These are phyloP conservation scores for Hemiscyllium ocellatum DNA, from an alignment of 2,113 vertebrate genomes.

Conservation along the genomic window DNA sequence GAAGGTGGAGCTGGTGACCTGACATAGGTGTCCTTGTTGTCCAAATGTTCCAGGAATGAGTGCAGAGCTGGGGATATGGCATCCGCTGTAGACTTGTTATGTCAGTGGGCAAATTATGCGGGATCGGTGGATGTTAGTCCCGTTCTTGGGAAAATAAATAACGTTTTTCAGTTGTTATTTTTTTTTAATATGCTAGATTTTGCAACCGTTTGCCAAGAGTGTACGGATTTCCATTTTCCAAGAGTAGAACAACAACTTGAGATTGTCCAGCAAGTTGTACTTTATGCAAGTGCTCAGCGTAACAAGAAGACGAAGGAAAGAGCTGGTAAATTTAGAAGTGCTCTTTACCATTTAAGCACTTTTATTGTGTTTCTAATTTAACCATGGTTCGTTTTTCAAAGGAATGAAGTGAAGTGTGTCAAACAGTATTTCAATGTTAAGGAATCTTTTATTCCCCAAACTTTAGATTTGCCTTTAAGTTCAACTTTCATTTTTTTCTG, in stretches of 20 bases:
- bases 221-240: constrained; percentile 86
- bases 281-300: constrained; percentile 75
- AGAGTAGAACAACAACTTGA: constrained; percentile 84
- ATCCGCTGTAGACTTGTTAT: too few relatives aligned
- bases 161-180: background rate
- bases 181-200: constrained; percentile 66
- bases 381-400: background rate
- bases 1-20: too few relatives aligned
- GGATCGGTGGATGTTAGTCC: background rate
- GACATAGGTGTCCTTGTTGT: too few relatives aligned
- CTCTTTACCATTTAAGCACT: background rate
- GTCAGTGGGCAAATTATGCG: too few relatives aligned
- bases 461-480: too few relatives aligned
- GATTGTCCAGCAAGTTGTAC: constrained; percentile 80
- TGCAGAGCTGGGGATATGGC: too few relatives aligned
- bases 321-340: constrained; percentile 56
- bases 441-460: too few relatives aligned
- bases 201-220: constrained; percentile 87
- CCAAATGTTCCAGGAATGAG: too few relatives aligned
- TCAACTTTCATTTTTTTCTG: too few relatives aligned
- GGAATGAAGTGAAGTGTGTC: constrained; percentile 42
- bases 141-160: background rate
- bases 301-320: constrained; percentile 69
- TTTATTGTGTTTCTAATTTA: background rate
- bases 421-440: constrained; percentile 38